Percentiles rank a stretch among this genome's conserved stretches.
phyloP scores from a whole-genome alignment of 1,140 invertebrate genomes.

The Achatina immaculata region DNA sequence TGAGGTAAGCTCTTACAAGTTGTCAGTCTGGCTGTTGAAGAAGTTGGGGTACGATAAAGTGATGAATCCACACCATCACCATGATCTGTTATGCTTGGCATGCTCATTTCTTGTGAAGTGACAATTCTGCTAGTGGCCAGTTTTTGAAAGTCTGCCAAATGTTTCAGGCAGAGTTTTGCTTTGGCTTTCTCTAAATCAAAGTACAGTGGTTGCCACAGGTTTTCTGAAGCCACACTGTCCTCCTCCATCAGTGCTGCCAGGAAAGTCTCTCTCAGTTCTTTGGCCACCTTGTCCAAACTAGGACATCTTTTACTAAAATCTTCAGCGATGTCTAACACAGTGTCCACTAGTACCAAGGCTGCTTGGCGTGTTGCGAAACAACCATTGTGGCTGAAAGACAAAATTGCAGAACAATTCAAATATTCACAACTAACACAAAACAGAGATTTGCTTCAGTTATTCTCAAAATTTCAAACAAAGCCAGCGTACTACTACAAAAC shows the following conservation, averaged over 20 bases:
- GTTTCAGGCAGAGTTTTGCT: constrained; percentile 34
- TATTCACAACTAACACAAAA: background rate
- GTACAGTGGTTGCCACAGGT: constrained; percentile 10
- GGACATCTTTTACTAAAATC: background rate
- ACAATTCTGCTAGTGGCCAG: background rate
- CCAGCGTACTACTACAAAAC: too few species aligned
- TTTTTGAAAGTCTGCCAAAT: background rate
- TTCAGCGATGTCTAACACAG: constrained; percentile 12
- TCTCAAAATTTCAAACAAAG: too few species aligned
- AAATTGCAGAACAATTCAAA: constrained; percentile 9
- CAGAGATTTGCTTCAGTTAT: too few species aligned
- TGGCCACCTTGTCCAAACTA: background rate
- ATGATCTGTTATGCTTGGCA: background rate
- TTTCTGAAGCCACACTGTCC: background rate
- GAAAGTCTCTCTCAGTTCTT: background rate
- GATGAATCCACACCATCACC: background rate
- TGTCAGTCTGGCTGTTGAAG: background rate
- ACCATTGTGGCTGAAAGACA: constrained; percentile 25
- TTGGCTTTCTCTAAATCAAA: constrained; percentile 22
- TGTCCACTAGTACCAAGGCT: constrained; percentile 2
- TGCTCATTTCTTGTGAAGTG: too few species aligned
- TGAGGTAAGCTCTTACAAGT: background rate
- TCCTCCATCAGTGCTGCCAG: background rate
- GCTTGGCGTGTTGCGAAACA: constrained; percentile 36
- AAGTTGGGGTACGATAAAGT: background rate